Conservation (phyloP, 2,113 vertebrate species). For the Taurulus bubalis region DNA sequence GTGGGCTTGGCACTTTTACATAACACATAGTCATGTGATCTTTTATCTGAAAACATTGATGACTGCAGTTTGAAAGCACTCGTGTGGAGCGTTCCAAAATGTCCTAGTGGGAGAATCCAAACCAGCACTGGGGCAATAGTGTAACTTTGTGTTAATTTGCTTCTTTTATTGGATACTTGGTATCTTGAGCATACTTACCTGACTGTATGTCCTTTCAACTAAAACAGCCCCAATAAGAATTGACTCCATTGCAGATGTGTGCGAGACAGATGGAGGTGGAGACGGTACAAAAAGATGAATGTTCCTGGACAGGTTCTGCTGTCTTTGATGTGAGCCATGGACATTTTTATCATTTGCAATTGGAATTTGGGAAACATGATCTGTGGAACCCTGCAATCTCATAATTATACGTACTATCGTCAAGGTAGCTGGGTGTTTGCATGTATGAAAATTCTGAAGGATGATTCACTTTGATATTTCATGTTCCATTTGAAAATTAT, state of each 20-base stretch:
- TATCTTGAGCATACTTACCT: slow-evolving; percentile 4
- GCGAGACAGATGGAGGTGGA: slow-evolving; percentile 34
- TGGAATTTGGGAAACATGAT: slow-evolving; percentile 11
- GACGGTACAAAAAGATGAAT: slow-evolving; percentile 30
- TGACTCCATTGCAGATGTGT: slow-evolving; percentile 48
- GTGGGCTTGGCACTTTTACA: neutral
- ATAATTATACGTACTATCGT: neutral
- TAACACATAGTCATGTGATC: neutral
- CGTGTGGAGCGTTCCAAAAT: neutral
- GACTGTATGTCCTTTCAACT: slow-evolving; percentile 8
- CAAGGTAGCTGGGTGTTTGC: neutral
- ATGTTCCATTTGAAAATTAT: neutral
- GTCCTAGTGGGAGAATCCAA: neutral
- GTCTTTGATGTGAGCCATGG: slow-evolving; percentile 53
- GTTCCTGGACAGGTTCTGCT: slow-evolving; percentile 43
- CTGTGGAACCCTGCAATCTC: neutral
- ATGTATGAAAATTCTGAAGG: neutral
- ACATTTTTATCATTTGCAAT: slow-evolving; percentile 18
- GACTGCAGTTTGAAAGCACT: neutral
- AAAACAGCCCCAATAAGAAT: slow-evolving; percentile 3
- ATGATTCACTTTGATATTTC: neutral
- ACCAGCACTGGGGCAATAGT: neutral
- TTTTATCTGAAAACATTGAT: neutral
- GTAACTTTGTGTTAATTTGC: neutral
- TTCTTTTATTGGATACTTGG: neutral